A percentile compares a stretch with the other conserved stretches of the same genome.
phyloP scores from a whole-genome alignment of 2,113 vertebrate species.

The Xenus cinereus region DNA sequence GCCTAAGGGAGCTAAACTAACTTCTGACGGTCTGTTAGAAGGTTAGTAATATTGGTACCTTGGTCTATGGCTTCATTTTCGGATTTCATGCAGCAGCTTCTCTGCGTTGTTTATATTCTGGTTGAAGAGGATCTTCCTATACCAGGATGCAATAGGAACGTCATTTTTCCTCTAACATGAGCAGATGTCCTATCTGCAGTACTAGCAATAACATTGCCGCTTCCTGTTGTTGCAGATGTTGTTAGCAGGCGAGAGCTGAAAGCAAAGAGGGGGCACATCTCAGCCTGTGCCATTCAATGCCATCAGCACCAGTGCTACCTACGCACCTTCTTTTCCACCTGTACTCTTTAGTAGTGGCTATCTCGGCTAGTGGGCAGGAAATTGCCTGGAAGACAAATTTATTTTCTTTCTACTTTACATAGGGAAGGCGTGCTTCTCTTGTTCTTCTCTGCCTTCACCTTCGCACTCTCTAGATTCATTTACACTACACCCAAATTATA shows the following conservation, averaged over 20 bases:
- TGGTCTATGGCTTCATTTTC: constrained; percentile 34
- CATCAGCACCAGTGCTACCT: neutral
- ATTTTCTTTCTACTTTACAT: neutral
- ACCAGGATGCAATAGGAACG: constrained; percentile 41
- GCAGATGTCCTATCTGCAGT: constrained; percentile 47
- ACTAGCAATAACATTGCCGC: constrained; percentile 39
- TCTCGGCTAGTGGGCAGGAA: neutral
- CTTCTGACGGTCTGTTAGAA: neutral
- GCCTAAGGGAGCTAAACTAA: neutral
- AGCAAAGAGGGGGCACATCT: neutral
- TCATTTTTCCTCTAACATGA: constrained; percentile 48
- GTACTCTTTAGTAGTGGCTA: neutral
- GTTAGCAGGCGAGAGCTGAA: neutral
- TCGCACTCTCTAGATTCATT: neutral
- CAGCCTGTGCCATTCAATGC: neutral
- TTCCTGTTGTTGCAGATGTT: constrained; percentile 62
- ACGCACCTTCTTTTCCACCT: neutral
- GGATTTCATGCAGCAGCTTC: neutral
- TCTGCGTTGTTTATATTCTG: constrained; percentile 48
- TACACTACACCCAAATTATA: neutral
- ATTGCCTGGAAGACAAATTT: neutral
- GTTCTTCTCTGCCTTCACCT: neutral
- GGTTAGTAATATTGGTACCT: neutral
- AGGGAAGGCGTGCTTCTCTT: neutral
- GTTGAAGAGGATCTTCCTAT: constrained; percentile 43